Conservation (phyloP, 2,888 invertebrate species). For the Clunio marinus region DNA sequence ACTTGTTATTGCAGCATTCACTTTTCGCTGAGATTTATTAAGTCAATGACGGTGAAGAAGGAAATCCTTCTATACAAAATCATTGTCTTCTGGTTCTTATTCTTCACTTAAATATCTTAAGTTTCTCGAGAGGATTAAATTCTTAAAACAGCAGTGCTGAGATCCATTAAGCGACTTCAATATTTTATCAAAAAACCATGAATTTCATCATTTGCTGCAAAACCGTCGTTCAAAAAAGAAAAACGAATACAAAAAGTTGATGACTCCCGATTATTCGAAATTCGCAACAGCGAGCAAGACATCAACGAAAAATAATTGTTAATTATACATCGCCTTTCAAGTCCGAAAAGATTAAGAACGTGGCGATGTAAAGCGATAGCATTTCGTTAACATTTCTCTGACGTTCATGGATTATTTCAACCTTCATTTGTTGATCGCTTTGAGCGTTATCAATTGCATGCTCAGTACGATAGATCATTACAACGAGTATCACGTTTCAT, state of each 20-base stretch:
- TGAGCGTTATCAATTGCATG: slow-evolving; percentile 15
- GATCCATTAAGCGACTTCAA: not conserved
- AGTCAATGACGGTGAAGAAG: not conserved
- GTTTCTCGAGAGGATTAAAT: not conserved
- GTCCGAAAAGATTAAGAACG: not conserved
- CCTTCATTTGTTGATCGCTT: not conserved
- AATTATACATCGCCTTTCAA: slow-evolving; percentile 1
- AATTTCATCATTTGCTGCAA: slow-evolving; percentile 20
- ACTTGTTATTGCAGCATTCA: not conserved
- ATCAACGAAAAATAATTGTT: not conserved
- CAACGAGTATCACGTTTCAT: slow-evolving; percentile 25
- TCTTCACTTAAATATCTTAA: not conserved
- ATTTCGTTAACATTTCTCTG: slow-evolving; percentile 26
- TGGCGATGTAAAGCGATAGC: not conserved
- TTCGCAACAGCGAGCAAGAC: not conserved
- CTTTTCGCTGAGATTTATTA: slow-evolving; percentile 31
- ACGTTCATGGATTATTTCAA: slow-evolving; percentile 10
- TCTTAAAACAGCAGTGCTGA: not conserved
- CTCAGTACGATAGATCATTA: slow-evolving; percentile 34
- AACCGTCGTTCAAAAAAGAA: not conserved
- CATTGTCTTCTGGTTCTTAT: not conserved
- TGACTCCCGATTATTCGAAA: too few species aligned
- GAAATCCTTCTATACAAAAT: not conserved
- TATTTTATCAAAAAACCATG: slow-evolving; percentile 27
- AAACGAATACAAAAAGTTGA: not conserved